Percentiles rank a stretch among this genome's conserved stretches.
Conservation (phyloP, 2,113 vertebrate genomes). For the Jaculus jaculus region DNA sequence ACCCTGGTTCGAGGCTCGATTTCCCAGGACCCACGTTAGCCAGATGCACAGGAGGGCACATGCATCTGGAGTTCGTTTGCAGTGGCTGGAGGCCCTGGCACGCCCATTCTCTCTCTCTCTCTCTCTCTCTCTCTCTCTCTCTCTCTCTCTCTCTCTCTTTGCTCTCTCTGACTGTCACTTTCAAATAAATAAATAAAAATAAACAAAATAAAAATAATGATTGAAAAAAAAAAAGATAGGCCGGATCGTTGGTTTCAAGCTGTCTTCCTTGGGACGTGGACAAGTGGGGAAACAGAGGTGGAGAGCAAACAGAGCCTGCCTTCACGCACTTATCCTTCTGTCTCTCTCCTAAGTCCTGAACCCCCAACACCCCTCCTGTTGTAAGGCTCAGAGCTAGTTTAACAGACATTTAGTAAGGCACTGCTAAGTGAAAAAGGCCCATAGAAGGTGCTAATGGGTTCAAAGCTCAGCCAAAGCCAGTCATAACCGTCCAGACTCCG, state of each 20-base stretch:
- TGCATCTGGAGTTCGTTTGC: too few relatives aligned
- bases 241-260: background rate
- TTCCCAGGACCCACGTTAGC: too few relatives aligned
- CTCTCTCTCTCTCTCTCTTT: too few relatives aligned
- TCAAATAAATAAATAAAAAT: too few relatives aligned
- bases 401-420: background rate
- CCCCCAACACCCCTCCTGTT: background rate
- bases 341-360: background rate
- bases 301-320: background rate
- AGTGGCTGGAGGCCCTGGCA: too few relatives aligned
- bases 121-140: too few relatives aligned
- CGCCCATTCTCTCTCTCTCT: too few relatives aligned
- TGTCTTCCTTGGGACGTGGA: background rate
- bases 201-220: too few relatives aligned
- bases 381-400: background rate
- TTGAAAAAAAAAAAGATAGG: too few relatives aligned
- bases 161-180: too few relatives aligned
- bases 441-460: background rate
- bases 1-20: too few relatives aligned
- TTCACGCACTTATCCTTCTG: background rate
- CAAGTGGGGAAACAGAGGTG: background rate
- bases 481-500: background rate
- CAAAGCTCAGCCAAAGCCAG: background rate
- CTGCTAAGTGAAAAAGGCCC: background rate
- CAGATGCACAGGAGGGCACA: too few relatives aligned